These are phyloP conservation scores for Copsychus sechellarum DNA, from an alignment of 2,113 vertebrate species.

Conservation along the genomic window DNA sequence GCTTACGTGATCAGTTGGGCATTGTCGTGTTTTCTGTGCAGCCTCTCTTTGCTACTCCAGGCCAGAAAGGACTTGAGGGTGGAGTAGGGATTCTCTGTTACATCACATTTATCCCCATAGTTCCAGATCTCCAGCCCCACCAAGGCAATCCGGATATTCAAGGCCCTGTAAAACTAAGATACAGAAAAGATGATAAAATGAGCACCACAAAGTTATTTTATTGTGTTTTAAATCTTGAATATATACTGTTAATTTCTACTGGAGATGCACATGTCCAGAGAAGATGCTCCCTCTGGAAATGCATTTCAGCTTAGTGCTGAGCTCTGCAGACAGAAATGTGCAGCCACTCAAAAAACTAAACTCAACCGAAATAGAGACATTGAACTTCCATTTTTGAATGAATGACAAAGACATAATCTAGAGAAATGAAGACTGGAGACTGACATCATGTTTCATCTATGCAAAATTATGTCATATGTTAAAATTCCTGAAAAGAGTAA, in stretches of 20 bases:
- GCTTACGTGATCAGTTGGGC: conserved; percentile 95
- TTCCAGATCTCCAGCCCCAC: conserved; percentile 95
- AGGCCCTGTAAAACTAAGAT: conserved; percentile 88
- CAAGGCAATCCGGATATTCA: conserved; percentile 91
- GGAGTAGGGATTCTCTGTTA: conserved; percentile 88
- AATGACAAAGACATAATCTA: neutral
- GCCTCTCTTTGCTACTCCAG: conserved; percentile 89
- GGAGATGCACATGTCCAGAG: neutral
- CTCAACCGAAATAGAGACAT: neutral
- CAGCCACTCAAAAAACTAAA: neutral
- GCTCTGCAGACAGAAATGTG: neutral
- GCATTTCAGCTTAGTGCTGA: neutral
- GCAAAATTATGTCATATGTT: neutral
- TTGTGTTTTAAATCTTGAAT: neutral
- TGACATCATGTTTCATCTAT: neutral
- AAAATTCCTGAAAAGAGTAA: neutral
- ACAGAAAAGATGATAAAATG: neutral
- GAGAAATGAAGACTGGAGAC: neutral
- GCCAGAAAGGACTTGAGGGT: conserved; percentile 90
- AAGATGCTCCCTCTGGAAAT: neutral
- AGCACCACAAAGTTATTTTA: neutral
- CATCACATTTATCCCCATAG: conserved; percentile 78
- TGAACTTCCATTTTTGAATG: neutral
- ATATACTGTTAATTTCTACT: neutral
- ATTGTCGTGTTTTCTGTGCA: conserved; percentile 87